Evolutionary conservation across 2,113 vertebrate species (phyloP).

Genomic region (Ursus arctos): DNA sequence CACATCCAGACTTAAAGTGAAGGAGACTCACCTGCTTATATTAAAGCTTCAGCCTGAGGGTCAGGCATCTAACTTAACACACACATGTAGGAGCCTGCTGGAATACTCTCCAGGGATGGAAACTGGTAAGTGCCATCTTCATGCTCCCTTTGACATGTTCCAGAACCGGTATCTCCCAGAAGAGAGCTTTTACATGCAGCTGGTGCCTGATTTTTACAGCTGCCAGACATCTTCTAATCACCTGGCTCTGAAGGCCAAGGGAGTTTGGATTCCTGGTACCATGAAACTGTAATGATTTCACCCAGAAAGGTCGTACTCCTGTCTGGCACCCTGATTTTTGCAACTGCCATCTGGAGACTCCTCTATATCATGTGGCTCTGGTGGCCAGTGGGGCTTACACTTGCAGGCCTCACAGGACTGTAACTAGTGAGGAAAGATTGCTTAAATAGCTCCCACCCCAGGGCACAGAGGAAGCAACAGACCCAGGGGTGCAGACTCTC

Average conservation of each 20-base stretch:
- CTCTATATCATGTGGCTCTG: background rate
- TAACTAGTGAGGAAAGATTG: background rate
- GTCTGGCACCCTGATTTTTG: background rate
- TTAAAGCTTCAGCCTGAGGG: background rate
- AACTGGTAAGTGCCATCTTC: background rate
- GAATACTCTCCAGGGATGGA: background rate
- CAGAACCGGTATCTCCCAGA: background rate
- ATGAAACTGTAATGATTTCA: background rate
- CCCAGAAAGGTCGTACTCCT: background rate
- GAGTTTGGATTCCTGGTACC: background rate
- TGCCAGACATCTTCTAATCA: background rate
- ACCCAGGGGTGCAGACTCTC: background rate
- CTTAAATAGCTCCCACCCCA: background rate
- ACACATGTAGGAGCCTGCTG: background rate
- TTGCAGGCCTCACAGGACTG: background rate
- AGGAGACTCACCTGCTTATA: background rate
- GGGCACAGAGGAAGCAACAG: background rate
- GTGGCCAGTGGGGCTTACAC: background rate
- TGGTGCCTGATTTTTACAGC: background rate
- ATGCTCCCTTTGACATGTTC: background rate
- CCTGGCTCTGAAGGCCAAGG: background rate
- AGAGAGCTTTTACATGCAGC: background rate
- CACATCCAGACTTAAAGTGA: background rate
- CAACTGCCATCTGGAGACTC: background rate
- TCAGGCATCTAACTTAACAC: background rate